Percentiles rank a stretch among this genome's conserved stretches.
Evolutionary conservation across 2,797 vertebrate species (phyloP).

Genomic region (Enteromius unitaeniatus): DNA sequence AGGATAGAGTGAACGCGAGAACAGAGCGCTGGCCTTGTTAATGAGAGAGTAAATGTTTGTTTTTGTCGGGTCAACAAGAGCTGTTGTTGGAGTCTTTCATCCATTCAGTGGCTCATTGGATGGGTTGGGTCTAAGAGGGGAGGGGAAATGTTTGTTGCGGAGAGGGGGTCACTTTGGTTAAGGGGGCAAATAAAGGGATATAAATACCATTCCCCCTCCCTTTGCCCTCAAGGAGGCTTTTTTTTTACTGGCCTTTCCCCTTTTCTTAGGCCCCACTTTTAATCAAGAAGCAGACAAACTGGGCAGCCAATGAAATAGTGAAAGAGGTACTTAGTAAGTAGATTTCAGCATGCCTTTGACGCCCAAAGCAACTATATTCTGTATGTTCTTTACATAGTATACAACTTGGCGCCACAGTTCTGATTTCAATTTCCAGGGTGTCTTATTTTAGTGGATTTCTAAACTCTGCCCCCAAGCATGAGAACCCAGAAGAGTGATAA

Average conservation of each 20-base stretch:
- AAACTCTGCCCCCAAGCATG: constrained; percentile 16
- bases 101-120: constrained; percentile 56
- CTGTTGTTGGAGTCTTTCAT: constrained; percentile 71
- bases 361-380: not conserved
- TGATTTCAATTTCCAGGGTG: not conserved
- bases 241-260: constrained; percentile 29
- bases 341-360: not conserved
- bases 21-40: constrained; percentile 60
- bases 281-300: constrained; percentile 14
- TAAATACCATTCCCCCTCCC: constrained; percentile 54
- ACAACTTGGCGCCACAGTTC: not conserved
- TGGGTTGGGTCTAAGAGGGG: constrained; percentile 48
- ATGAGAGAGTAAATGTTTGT: constrained; percentile 76
- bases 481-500: constrained; percentile 29
- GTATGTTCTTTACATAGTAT: not conserved
- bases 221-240: constrained; percentile 36
- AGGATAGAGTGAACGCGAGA: constrained; percentile 50
- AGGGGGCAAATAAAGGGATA: constrained; percentile 29
- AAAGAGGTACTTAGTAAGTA: not conserved
- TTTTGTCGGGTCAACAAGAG: constrained; percentile 65
- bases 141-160: constrained; percentile 24
- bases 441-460: constrained; percentile 6
- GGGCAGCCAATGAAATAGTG: not conserved
- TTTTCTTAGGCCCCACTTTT: constrained; percentile 28
- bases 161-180: constrained; percentile 35